Percentiles rank a stretch among this genome's conserved stretches.
These are phyloP conservation scores for human (Homo sapiens) DNA, from an alignment of 2,113 vertebrate genomes.

Conservation along the genomic window GRCh38 chrX:20231001-20231500, in stretches of 20 bases:
- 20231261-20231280: not conserved
- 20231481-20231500: not conserved
- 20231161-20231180: too few species aligned
- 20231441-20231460: slow-evolving; percentile 4
- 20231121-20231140: too few species aligned
- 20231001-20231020: too few species aligned
- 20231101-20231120: too few species aligned
- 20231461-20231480: not conserved
- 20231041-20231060: too few species aligned
- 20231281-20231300: slow-evolving; percentile 22
- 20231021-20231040: too few species aligned
- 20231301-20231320: slow-evolving; percentile 41
- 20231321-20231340: slow-evolving; percentile 36
- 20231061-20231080: too few species aligned
- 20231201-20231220: too few species aligned
- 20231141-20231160: too few species aligned
- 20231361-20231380: slow-evolving; percentile 14
- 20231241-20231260: not conserved
- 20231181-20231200: too few species aligned
- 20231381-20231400: not conserved
- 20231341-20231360: slow-evolving; percentile 36
- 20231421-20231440: slow-evolving; percentile 13
- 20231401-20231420: slow-evolving; percentile 26
- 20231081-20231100: too few species aligned
- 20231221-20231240: too few species aligned